phyloP scores from a whole-genome alignment of 2,888 invertebrate species.

The Sphecodes monilicornis region DNA sequence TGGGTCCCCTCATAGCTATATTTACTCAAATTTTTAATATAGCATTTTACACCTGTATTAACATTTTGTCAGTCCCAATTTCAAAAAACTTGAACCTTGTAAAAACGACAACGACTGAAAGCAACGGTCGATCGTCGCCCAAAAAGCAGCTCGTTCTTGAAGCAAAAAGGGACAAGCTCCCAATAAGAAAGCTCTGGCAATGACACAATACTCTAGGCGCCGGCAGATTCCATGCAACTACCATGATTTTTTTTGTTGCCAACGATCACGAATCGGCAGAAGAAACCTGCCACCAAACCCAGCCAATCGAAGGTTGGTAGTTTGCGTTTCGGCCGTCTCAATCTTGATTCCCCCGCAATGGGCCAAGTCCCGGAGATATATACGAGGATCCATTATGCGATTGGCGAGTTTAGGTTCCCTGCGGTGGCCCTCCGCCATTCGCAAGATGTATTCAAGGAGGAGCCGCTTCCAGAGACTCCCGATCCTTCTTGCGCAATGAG shows the following conservation, averaged over 20 bases:
- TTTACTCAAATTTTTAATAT: too few species aligned
- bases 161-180: neutral
- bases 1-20: too few species aligned
- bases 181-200: conserved; percentile 40
- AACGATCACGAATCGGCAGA: neutral
- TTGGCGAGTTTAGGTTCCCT: conserved; percentile 56
- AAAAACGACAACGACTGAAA: neutral
- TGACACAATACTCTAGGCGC: neutral
- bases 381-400: conserved; percentile 56
- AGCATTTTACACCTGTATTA: neutral
- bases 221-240: neutral
- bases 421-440: conserved; percentile 27
- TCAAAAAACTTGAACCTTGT: neutral
- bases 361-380: conserved; percentile 31
- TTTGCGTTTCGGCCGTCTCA: conserved; percentile 32
- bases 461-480: conserved; percentile 35
- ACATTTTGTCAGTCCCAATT: neutral
- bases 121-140: neutral
- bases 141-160: neutral
- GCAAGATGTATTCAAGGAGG: conserved; percentile 39
- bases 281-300: neutral
- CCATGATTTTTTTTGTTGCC: neutral
- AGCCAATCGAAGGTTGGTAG: conserved; percentile 15
- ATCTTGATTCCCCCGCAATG: conserved; percentile 32
- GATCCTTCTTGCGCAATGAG: conserved; percentile 50